These are phyloP conservation scores for Muschampia plurimacula DNA, from an alignment of 2,888 invertebrate genomes.

Conservation along the genomic window DNA sequence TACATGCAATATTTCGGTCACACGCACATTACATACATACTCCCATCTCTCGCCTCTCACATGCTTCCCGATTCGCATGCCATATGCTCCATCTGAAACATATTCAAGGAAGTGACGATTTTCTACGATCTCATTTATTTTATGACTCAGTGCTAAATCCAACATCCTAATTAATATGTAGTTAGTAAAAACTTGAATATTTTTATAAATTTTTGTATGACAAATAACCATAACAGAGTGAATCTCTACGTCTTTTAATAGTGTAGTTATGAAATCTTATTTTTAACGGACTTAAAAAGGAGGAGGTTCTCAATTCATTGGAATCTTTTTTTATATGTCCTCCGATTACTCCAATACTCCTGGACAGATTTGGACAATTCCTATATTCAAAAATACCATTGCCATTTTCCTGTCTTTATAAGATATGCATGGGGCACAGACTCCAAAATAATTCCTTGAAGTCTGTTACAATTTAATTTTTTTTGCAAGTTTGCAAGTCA, in stretches of 20 bases:
- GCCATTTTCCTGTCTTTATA: too few relatives aligned
- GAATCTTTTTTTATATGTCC: too few relatives aligned
- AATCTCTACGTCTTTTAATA: constrained; percentile 21
- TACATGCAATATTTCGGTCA: constrained; percentile 9
- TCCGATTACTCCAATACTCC: too few relatives aligned
- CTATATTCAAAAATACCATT: too few relatives aligned
- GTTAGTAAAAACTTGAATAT: not conserved
- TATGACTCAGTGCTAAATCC: constrained; percentile 15
- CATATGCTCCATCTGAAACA: constrained; percentile 28
- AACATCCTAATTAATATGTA: constrained; percentile 10
- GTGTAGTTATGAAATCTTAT: too few relatives aligned
- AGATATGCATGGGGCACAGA: too few relatives aligned
- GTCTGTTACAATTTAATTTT: too few relatives aligned
- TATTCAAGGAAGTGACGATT: constrained; percentile 32
- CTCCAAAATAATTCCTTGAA: too few relatives aligned
- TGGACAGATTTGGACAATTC: too few relatives aligned
- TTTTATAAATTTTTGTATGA: constrained; percentile 8
- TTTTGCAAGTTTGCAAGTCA: too few relatives aligned
- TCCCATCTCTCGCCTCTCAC: constrained; percentile 8
- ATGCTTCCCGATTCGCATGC: constrained; percentile 29
- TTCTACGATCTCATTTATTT: constrained; percentile 17
- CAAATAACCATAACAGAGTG: constrained; percentile 36
- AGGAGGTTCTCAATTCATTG: too few relatives aligned
- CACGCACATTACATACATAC: constrained; percentile 20
- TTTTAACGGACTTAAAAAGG: too few relatives aligned